These are phyloP conservation scores for Trachemys scripta DNA, from an alignment of 2,113 vertebrate genomes.

Conservation along the genomic window DNA sequence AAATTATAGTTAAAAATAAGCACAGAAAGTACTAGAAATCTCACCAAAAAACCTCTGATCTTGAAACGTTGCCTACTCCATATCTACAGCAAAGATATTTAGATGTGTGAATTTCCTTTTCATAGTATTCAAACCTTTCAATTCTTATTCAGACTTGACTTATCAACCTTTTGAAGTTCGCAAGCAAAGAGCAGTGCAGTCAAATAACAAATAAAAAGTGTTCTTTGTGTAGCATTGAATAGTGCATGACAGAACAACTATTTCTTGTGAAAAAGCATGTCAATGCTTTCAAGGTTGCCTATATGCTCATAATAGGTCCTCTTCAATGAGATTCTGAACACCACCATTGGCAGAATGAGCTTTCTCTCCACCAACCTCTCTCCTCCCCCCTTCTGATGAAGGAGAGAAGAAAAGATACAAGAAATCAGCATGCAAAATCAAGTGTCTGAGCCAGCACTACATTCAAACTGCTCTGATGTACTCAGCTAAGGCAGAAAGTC, in stretches of 20 bases:
- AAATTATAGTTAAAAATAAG: background rate
- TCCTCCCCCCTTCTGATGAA: background rate
- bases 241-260: background rate
- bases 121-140: background rate
- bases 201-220: background rate
- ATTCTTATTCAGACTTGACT: background rate
- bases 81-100: background rate
- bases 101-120: background rate
- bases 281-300: background rate
- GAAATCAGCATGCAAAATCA: background rate
- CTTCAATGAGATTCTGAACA: background rate
- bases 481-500: background rate
- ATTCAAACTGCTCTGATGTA: background rate
- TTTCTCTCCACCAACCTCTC: background rate
- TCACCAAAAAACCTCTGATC: background rate
- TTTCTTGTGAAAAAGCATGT: background rate
- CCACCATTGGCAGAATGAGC: background rate
- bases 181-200: background rate
- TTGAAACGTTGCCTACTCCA: background rate
- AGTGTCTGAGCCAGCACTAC: fast-evolving
- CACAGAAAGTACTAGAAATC: background rate
- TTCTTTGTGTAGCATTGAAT: background rate
- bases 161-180: background rate
- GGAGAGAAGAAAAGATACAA: background rate
- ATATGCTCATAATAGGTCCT: background rate